phyloP scores from a whole-genome alignment of 2,797 vertebrate species.

The Sparidentex hasta region DNA sequence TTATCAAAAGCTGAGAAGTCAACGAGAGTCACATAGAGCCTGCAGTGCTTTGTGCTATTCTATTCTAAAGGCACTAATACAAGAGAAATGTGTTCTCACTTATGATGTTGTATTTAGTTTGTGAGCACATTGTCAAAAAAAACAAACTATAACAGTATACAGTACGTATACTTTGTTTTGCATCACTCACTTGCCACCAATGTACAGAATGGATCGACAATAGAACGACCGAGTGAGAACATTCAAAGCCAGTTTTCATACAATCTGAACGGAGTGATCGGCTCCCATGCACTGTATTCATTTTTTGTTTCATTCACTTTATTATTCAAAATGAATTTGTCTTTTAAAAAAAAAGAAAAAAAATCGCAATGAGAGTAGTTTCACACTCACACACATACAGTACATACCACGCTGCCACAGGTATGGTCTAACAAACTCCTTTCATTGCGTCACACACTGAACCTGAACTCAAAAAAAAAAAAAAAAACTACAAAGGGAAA shows the following conservation, averaged over 20 bases:
- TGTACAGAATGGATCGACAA: slow-evolving; percentile 66
- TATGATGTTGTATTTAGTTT: slow-evolving; percentile 69
- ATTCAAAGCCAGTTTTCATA: slow-evolving; percentile 70
- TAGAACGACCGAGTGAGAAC: slow-evolving; percentile 49
- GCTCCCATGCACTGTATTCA: slow-evolving; percentile 79
- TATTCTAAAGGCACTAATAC: slow-evolving; percentile 57
- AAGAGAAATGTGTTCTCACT: slow-evolving; percentile 58
- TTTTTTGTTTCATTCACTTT: slow-evolving; percentile 70
- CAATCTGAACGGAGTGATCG: slow-evolving; percentile 68
- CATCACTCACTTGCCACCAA: slow-evolving; percentile 59
- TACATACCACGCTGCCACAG: slow-evolving; percentile 46
- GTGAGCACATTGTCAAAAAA: slow-evolving; percentile 73
- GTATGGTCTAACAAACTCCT: slow-evolving; percentile 53
- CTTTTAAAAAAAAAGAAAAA: slow-evolving; percentile 13
- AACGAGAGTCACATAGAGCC: slow-evolving; percentile 51
- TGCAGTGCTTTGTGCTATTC: slow-evolving; percentile 52
- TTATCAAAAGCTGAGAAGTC: slow-evolving; percentile 41
- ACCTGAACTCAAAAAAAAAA: slow-evolving; percentile 63
- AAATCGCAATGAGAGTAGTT: slow-evolving; percentile 58
- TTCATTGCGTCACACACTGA: slow-evolving; percentile 75
- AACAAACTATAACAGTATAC: slow-evolving; percentile 66
- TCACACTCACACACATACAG: slow-evolving; percentile 32
- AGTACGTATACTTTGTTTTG: slow-evolving; percentile 62
- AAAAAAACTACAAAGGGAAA: slow-evolving; percentile 77
- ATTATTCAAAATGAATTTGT: slow-evolving; percentile 69